Evolutionary conservation across 2,797 vertebrate species (phyloP).

Genomic region (Aldrovandia affinis): DNA sequence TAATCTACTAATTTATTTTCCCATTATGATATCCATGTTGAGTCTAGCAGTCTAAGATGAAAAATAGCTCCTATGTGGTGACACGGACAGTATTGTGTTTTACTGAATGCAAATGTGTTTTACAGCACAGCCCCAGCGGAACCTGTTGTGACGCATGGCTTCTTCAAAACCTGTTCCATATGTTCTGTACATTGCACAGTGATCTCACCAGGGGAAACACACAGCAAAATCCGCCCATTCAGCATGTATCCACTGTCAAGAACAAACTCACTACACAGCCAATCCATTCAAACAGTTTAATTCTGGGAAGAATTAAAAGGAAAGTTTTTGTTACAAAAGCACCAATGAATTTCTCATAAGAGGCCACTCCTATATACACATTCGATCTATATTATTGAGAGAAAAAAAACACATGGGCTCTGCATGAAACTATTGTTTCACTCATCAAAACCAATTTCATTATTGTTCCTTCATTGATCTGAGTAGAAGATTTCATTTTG

Average conservation of each 20-base stretch:
- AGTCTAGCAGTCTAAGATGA: not conserved
- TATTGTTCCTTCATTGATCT: not conserved
- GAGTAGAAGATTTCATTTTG: not conserved
- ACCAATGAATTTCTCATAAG: not conserved
- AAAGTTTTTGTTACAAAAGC: constrained; percentile 1
- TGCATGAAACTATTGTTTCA: not conserved
- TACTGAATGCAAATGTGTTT: not conserved
- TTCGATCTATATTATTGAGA: too few species aligned
- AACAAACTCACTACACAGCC: not conserved
- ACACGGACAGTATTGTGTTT: not conserved
- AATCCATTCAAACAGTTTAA: not conserved
- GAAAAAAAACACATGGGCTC: not conserved
- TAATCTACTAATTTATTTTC: not conserved
- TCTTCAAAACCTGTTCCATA: not conserved
- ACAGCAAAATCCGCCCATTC: not conserved
- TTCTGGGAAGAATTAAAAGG: not conserved
- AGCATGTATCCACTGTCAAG: not conserved
- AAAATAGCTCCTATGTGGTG: not conserved
- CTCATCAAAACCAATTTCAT: not conserved
- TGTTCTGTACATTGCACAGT: not conserved
- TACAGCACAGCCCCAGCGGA: not conserved
- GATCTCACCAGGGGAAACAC: not conserved
- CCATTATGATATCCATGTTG: not conserved
- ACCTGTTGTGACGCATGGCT: not conserved
- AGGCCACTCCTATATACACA: not conserved